phyloP scores from a whole-genome alignment of 2,888 invertebrate species.

The Spatulosminthurus flaviceps region DNA sequence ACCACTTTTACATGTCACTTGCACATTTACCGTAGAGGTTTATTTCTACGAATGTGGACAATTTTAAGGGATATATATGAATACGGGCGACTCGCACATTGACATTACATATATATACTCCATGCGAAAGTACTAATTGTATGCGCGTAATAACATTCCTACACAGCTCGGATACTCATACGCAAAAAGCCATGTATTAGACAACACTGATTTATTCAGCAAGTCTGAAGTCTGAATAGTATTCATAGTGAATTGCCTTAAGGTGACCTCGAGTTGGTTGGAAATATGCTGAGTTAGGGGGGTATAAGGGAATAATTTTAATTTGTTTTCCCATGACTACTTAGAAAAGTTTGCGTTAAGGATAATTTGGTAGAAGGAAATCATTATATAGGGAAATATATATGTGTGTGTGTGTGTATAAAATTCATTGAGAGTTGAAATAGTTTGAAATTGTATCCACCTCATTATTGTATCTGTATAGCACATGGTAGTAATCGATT shows the following conservation, averaged over 20 bases:
- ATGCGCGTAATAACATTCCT: background rate
- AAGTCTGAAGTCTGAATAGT: background rate
- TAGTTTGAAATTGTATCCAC: slow-evolving; percentile 12
- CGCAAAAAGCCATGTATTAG: too few species aligned
- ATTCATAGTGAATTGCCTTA: too few species aligned
- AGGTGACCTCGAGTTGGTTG: background rate
- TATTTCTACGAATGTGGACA: slow-evolving; percentile 1
- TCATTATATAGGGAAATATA: too few species aligned
- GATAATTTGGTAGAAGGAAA: too few species aligned
- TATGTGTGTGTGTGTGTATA: too few species aligned
- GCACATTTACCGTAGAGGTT: background rate
- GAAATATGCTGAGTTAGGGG: too few species aligned
- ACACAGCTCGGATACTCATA: too few species aligned
- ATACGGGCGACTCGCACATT: too few species aligned
- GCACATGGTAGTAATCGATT: slow-evolving; percentile 10
- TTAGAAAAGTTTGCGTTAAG: too few species aligned
- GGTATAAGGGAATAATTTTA: too few species aligned
- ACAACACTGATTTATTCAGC: slow-evolving; percentile 8
- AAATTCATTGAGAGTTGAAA: too few species aligned
- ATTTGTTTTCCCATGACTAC: background rate
- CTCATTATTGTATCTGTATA: slow-evolving; percentile 11
- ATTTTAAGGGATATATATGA: background rate
- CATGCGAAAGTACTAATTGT: background rate
- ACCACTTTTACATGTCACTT: background rate
- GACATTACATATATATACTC: background rate